phyloP scores from a whole-genome alignment of 2,113 vertebrate genomes.

The Microcebus lehilahytsara region DNA sequence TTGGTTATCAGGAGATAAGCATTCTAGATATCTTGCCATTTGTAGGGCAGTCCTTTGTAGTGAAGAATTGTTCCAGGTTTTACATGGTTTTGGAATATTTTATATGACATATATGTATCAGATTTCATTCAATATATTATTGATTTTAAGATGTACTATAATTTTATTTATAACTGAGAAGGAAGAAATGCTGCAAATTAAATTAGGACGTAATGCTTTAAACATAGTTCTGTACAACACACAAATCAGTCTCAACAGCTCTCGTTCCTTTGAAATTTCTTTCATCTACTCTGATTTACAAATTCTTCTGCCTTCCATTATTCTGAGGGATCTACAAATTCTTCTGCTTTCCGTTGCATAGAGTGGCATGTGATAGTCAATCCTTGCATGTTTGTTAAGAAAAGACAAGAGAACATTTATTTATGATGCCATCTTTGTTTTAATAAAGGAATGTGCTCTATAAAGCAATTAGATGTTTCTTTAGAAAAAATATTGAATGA shows the following conservation, averaged over 20 bases:
- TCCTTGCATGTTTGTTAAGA: neutral
- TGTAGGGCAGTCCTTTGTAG: neutral
- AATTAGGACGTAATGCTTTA: neutral
- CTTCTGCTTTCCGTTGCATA: neutral
- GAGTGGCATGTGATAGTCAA: neutral
- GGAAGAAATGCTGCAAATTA: neutral
- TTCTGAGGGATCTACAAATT: neutral
- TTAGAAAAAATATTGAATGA: neutral
- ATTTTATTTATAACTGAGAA: neutral
- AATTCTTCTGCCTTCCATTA: neutral
- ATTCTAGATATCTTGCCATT: neutral
- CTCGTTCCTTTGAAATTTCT: neutral
- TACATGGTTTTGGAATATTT: neutral
- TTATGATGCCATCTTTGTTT: neutral
- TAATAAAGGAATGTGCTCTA: neutral
- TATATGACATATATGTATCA: neutral
- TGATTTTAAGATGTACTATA: neutral
- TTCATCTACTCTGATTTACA: neutral
- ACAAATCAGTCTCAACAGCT: neutral
- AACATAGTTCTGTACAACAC: neutral
- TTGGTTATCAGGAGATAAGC: neutral
- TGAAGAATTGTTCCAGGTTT: neutral
- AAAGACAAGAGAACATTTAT: neutral
- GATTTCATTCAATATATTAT: neutral
- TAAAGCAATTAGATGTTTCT: neutral